These are phyloP conservation scores for Aldrovandia affinis DNA, from an alignment of 2,797 vertebrate species.

Conservation along the genomic window DNA sequence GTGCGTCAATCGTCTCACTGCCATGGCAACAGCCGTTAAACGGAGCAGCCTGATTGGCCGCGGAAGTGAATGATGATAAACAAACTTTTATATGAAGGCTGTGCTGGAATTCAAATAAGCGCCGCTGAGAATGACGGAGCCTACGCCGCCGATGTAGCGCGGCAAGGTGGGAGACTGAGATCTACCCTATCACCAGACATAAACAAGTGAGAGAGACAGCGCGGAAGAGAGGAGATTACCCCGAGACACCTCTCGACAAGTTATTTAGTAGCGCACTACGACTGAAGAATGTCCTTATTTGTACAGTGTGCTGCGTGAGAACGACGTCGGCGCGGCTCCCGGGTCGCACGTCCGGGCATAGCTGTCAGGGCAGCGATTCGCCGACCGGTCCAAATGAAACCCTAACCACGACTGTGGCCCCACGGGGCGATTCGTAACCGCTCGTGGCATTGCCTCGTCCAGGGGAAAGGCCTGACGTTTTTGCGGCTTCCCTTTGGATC, in stretches of 20 bases:
- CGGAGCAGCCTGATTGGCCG: constrained; percentile 1
- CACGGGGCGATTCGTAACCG: too few relatives aligned
- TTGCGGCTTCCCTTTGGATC: too few relatives aligned
- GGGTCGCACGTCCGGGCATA: too few relatives aligned
- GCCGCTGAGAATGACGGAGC: not conserved
- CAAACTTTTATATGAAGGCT: not conserved
- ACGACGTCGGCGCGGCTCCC: too few relatives aligned
- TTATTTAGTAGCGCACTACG: not conserved
- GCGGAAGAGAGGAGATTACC: not conserved
- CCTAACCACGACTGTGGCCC: too few relatives aligned
- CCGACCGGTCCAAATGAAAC: too few relatives aligned
- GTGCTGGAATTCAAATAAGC: constrained; percentile 4
- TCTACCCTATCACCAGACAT: not conserved
- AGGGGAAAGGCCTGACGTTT: too few relatives aligned
- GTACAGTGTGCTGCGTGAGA: not conserved
- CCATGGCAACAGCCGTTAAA: constrained; percentile 21
- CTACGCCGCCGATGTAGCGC: not conserved
- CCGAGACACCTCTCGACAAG: not conserved
- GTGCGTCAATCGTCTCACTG: not conserved
- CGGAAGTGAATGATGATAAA: not conserved
- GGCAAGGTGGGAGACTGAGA: not conserved
- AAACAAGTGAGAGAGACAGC: not conserved
- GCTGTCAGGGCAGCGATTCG: too few relatives aligned
- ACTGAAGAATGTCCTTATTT: not conserved
- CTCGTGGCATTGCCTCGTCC: too few relatives aligned